Evolutionary conservation across 2,113 vertebrate genomes (phyloP), one percentile per base, ranked within the genome.

Genomic region (Elachura formosa): DNA sequence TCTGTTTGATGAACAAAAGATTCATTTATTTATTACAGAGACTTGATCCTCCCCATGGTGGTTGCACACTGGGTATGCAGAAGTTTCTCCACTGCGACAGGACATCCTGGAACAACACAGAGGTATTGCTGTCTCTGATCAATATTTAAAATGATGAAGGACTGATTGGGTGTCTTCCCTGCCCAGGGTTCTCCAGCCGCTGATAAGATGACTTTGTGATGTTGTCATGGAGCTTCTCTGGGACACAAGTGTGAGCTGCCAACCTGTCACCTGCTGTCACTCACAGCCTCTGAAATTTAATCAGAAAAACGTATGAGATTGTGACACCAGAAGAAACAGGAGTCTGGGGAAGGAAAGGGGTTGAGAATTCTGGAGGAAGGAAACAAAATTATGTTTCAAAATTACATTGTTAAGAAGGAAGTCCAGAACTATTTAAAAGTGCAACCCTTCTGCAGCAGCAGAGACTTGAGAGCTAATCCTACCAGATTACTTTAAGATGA

Each of bases 131-230:
- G 91, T 56, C 34, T 36, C 77, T 90, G 91, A 95, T 97, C 94
- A 97, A 97, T 96, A 94, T 96, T 97, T 96, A 88, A 97, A 95
- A 90, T 89, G 28, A 83, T 56, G 29, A 74, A 55, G 85, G 64
- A 69, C 63, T 91, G 92, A 84, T 81, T 94, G 89, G 71, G 78
- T 94, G 52, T 91, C 90, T 46, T 84, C 55, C 28, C 23, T 54
- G 43, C 23, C 31, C n/a, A 36, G 73, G 46, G 76, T 46, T 93
- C 88, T 94, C 68, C 71, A 81, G 88, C 45, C 94, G 90, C 80
- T 82, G 84, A 49, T 78, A 80, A 67, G 64, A 38, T 76, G 87
- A 81, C 56, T 94, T 74, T 71, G 63, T 79, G 87, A 76, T 82
- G 43, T 91, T 96, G 95, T 95, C 89, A 83, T 2, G 3, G 88